Percentiles rank a stretch among this genome's conserved stretches.
phyloP scores from a whole-genome alignment of 2,888 invertebrate genomes.

The Lottia scabra region DNA sequence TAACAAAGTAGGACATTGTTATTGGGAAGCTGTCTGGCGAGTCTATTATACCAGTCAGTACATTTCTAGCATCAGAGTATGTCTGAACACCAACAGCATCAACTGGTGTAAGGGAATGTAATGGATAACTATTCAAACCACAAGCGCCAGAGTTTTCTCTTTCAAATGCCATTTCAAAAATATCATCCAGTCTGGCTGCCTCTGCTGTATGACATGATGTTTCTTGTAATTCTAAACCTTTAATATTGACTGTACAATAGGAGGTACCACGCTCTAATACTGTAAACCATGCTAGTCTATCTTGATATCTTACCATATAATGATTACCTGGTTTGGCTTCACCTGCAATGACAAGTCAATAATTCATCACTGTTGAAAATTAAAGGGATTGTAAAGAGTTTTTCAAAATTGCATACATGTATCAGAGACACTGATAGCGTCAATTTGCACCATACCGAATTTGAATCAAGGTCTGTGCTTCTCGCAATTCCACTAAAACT shows the following conservation, averaged over 20 bases:
- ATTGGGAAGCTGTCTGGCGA: constrained; percentile 63
- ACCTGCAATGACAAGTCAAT: constrained; percentile 48
- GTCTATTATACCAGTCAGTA: constrained; percentile 70
- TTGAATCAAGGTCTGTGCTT: too few relatives aligned
- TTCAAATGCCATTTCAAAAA: constrained; percentile 69
- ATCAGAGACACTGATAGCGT: too few relatives aligned
- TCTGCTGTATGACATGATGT: constrained; percentile 71
- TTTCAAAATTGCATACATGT: too few relatives aligned
- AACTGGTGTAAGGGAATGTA: constrained; percentile 59
- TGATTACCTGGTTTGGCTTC: constrained; percentile 67
- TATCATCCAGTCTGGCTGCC: constrained; percentile 70
- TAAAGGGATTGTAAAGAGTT: too few relatives aligned
- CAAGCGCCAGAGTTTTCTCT: constrained; percentile 38
- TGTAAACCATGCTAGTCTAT: constrained; percentile 70
- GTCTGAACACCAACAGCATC: constrained; percentile 60
- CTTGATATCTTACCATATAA: constrained; percentile 71
- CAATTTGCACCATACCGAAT: too few relatives aligned
- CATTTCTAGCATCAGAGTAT: constrained; percentile 69
- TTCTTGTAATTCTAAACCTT: constrained; percentile 70
- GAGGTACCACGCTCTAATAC: constrained; percentile 69
- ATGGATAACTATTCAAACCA: constrained; percentile 50
- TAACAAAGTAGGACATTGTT: constrained; percentile 63
- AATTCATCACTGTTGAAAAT: too few relatives aligned
- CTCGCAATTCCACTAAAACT: too few relatives aligned
- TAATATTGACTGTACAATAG: constrained; percentile 65